phyloP scores from a whole-genome alignment of 37 sponge, comb jelly and placozoan genomes.

The Beroe ovata region DNA sequence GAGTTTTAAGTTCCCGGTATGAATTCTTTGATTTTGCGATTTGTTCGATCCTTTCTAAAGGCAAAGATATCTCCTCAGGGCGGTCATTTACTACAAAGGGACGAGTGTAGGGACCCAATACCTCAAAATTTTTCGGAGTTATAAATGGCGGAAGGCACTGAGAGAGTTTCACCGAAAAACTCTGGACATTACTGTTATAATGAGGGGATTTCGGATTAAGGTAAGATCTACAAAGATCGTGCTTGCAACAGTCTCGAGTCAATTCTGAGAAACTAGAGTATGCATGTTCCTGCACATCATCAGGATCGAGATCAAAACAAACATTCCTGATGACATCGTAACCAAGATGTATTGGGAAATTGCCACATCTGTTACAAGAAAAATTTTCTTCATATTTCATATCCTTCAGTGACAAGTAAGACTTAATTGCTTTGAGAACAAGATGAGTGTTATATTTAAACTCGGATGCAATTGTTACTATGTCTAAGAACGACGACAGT shows the following conservation, averaged over 20 bases:
- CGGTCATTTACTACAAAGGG: neutral
- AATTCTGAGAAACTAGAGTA: conserved; percentile 18
- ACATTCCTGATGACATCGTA: conserved; percentile 33
- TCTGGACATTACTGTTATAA: conserved; percentile 9
- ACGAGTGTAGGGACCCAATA: neutral
- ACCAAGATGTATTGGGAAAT: neutral
- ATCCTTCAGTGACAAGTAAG: conserved; percentile 15
- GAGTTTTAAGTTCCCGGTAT: neutral
- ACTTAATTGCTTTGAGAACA: conserved; percentile 19
- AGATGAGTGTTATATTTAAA: conserved; percentile 22
- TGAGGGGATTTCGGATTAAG: conserved; percentile 12
- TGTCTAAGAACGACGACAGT: neutral
- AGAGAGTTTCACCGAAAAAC: neutral
- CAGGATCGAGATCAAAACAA: conserved; percentile 39
- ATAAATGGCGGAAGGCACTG: conserved; percentile 3
- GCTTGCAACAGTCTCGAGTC: neutral
- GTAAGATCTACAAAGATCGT: conserved; percentile 14
- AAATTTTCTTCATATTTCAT: neutral
- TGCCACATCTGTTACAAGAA: conserved; percentile 19
- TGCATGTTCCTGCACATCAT: neutral
- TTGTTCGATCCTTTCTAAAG: conserved; percentile 9
- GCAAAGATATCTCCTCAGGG: conserved; percentile 2
- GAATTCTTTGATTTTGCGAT: conserved; percentile 9
- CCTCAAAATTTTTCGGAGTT: conserved; percentile 20
- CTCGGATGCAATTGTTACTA: neutral